Conservation (phyloP, 2,888 invertebrate genomes). For the Spatulosminthurus flaviceps region DNA sequence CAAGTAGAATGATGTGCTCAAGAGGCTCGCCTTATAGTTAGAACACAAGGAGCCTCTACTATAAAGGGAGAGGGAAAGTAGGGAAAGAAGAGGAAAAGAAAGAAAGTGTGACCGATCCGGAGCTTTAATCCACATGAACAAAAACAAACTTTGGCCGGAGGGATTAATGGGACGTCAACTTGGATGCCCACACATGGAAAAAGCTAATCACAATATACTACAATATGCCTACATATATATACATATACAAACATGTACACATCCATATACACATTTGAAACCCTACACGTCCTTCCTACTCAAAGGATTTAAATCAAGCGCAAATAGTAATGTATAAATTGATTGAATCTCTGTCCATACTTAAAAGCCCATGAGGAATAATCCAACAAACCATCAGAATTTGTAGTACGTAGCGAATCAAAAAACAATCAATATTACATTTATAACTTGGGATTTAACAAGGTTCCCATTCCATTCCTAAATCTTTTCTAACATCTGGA, state of each 20-base stretch:
- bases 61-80: neutral
- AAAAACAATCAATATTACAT: slow-evolving; percentile 7
- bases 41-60: too few species aligned
- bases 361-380: neutral
- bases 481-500: neutral
- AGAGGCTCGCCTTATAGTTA: too few species aligned
- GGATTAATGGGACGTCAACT: slow-evolving; percentile 23
- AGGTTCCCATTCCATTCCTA: neutral
- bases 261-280: neutral
- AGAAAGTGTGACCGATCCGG: slow-evolving; percentile 12
- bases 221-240: too few species aligned
- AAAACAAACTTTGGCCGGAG: slow-evolving; percentile 19
- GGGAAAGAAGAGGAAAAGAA: slow-evolving; percentile 3
- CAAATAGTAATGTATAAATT: too few species aligned
- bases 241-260: too few species aligned
- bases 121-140: slow-evolving; percentile 29
- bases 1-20: too few species aligned
- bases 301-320: too few species aligned
- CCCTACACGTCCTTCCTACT: neutral
- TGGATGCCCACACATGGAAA: slow-evolving; percentile 20
- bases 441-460: neutral
- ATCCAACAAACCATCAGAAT: too few species aligned
- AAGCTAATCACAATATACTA: slow-evolving; percentile 7
- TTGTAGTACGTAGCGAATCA: neutral
- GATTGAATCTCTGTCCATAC: too few species aligned